phyloP scores from a whole-genome alignment of 2,888 invertebrate genomes.

The Euphydryas editha region DNA sequence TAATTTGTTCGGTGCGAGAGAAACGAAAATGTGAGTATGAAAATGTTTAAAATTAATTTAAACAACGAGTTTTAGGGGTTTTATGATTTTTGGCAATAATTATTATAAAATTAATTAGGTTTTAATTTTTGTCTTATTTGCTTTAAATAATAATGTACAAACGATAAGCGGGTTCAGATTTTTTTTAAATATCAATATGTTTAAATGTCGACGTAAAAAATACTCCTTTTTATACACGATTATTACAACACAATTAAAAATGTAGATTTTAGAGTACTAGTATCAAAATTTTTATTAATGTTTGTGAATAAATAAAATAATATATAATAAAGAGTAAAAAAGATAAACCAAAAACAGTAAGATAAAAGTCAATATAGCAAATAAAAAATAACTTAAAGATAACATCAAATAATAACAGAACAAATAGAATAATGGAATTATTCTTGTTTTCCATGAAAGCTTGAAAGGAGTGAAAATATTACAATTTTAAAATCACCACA shows the following conservation, averaged over 20 bases:
- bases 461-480: background rate
- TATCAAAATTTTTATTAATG: too few relatives aligned
- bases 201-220: too few relatives aligned
- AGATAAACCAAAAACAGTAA: background rate
- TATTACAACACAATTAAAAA: too few relatives aligned
- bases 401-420: background rate
- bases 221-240: too few relatives aligned
- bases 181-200: too few relatives aligned
- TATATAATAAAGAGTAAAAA: too few relatives aligned
- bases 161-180: background rate
- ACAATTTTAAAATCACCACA: constrained; percentile 10
- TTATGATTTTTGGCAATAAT: background rate
- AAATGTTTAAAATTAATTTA: constrained; percentile 13
- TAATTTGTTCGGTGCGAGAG: constrained; percentile 27
- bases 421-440: too few relatives aligned
- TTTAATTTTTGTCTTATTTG: background rate
- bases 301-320: too few relatives aligned
- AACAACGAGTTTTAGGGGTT: background rate
- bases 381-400: background rate
- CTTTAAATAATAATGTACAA: background rate
- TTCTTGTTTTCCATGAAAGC: background rate
- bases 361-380: too few relatives aligned
- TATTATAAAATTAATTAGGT: background rate
- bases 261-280: too few relatives aligned
- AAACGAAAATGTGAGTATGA: constrained; percentile 30